Conservation (phyloP, 1,140 invertebrate genomes). For the Euborellia annulipes region DNA sequence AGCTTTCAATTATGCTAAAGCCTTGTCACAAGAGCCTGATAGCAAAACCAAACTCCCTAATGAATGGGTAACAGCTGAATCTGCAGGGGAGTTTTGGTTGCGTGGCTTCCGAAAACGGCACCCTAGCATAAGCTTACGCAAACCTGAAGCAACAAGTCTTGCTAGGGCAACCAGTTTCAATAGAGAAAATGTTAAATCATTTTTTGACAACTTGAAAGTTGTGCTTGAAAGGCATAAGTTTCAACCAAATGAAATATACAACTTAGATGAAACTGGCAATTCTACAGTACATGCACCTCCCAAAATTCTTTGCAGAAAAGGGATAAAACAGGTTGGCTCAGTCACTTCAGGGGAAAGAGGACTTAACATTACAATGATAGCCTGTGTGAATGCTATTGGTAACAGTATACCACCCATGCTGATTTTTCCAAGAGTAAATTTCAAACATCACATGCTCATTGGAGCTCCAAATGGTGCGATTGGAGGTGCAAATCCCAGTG, state of each 20-base stretch:
- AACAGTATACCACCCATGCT: slow-evolving; percentile 16
- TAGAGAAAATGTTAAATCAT: slow-evolving; percentile 23
- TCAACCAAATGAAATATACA: slow-evolving; percentile 24
- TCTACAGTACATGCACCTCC: slow-evolving; percentile 21
- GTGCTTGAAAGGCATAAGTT: slow-evolving; percentile 22
- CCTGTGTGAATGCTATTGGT: slow-evolving; percentile 9
- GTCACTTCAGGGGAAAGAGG: slow-evolving; percentile 21
- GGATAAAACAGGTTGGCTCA: slow-evolving; percentile 21
- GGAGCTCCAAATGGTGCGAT: slow-evolving; percentile 6
- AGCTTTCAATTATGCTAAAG: too few species aligned
- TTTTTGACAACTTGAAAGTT: slow-evolving; percentile 21
- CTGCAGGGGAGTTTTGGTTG: slow-evolving; percentile 32
- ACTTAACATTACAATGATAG: slow-evolving; percentile 7
- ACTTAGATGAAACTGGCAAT: slow-evolving; percentile 27
- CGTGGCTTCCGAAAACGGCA: slow-evolving; percentile 28
- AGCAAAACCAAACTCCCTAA: too few species aligned
- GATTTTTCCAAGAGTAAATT: slow-evolving; percentile 10
- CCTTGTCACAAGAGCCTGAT: too few species aligned
- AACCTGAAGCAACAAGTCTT: slow-evolving; percentile 27
- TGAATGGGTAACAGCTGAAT: too few species aligned
- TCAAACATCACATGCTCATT: slow-evolving; percentile 6
- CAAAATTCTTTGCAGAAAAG: slow-evolving; percentile 21
- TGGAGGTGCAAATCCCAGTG: slow-evolving; percentile 8
- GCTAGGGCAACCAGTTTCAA: slow-evolving; percentile 32
- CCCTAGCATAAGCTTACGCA: slow-evolving; percentile 24